phyloP scores from a whole-genome alignment of 2,797 vertebrate species.

The Protosalanx chinensis region DNA sequence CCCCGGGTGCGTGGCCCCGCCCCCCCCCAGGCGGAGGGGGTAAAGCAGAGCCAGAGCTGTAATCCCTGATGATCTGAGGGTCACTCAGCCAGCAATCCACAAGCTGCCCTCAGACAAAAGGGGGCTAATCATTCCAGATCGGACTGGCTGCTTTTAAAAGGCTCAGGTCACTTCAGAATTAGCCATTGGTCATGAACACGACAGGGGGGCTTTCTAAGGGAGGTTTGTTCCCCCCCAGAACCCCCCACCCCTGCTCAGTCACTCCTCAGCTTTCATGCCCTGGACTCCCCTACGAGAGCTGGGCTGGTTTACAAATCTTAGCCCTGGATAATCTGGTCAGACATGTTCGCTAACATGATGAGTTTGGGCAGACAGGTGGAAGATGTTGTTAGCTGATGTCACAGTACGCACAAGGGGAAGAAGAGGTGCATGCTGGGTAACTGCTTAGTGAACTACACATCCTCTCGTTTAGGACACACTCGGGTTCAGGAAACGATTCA shows the following conservation, averaged over 20 bases:
- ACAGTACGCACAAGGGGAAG: neutral
- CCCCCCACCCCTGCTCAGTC: slow-evolving; percentile 45
- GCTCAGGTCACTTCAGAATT: slow-evolving; percentile 51
- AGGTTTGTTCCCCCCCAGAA: slow-evolving; percentile 35
- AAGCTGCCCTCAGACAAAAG: slow-evolving; percentile 68
- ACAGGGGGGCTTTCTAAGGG: slow-evolving; percentile 55
- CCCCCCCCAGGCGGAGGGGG: slow-evolving; percentile 22
- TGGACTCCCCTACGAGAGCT: slow-evolving; percentile 21
- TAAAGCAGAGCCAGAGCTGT: slow-evolving; percentile 41
- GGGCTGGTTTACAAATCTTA: slow-evolving; percentile 65
- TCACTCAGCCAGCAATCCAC: slow-evolving; percentile 64
- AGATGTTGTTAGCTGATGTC: slow-evolving; percentile 17
- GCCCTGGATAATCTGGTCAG: slow-evolving; percentile 73
- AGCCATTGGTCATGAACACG: slow-evolving; percentile 65
- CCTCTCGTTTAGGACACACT: neutral
- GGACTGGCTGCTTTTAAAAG: slow-evolving; percentile 63
- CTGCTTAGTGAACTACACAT: neutral
- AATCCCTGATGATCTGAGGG: slow-evolving; percentile 70
- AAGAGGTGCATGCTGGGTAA: neutral
- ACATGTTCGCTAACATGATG: slow-evolving; percentile 64
- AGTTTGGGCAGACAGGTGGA: slow-evolving; percentile 40
- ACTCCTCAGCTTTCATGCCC: slow-evolving; percentile 59
- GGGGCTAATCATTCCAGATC: slow-evolving; percentile 75
- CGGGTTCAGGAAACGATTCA: neutral
- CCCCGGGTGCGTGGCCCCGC: neutral